Conservation (phyloP, 2,113 vertebrate species). For the Cynoglossus semilaevis region DNA sequence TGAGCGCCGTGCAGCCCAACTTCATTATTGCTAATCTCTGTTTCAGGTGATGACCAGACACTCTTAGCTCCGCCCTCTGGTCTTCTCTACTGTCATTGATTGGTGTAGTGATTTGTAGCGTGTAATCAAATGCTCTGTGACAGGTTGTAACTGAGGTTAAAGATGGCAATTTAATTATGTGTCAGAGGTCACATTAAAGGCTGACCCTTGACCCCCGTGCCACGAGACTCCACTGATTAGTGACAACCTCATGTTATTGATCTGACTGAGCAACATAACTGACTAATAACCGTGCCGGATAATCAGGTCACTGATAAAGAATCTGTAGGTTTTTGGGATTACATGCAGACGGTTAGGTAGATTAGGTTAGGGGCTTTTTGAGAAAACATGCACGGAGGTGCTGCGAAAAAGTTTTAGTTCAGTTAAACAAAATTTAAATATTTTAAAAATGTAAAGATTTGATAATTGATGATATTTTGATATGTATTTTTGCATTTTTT, state of each 20-base stretch:
- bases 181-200: conserved; percentile 74
- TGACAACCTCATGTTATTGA: conserved; percentile 49
- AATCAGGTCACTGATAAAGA: conserved; percentile 2
- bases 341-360: no score
- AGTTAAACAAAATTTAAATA: no score
- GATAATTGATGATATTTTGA: no score
- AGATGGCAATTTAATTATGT: conserved; percentile 78
- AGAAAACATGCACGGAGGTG: no score
- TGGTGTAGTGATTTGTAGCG: conserved; percentile 67
- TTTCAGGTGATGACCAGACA: conserved; percentile 7
- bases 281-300: not conserved
- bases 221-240: conserved; percentile 49
- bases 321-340: not conserved
- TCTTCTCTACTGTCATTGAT: conserved; percentile 55
- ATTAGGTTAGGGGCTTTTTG: no score
- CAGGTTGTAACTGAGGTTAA: conserved; percentile 76
- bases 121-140: conserved; percentile 66
- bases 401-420: no score
- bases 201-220: conserved; percentile 61
- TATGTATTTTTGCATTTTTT: no score
- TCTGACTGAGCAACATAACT: conserved; percentile 22
- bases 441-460: no score
- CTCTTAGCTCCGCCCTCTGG: conserved; percentile 17
- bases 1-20: conserved; percentile 62
- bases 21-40: conserved; percentile 60